Evolutionary conservation across 2,113 vertebrate species (phyloP), one percentile per base, ranked within the genome.

Genomic region (Podiceps cristatus): DNA sequence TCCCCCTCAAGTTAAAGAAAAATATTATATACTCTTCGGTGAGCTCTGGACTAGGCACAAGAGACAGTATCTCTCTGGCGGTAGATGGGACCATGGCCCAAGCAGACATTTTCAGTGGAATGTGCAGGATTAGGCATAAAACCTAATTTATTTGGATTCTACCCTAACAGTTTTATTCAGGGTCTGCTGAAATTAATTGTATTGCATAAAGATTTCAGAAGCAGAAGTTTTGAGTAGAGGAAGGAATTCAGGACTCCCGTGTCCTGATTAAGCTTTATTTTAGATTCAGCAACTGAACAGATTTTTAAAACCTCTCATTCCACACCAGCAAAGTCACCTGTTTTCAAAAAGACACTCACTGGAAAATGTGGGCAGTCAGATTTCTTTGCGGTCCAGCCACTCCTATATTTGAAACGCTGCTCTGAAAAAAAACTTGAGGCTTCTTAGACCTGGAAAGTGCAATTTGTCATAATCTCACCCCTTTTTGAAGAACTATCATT

Each of bases 251-350:
- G 76, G 45, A 29, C 76, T 87, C 40, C 35, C 14, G 0, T 52
- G n/a, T 29, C 73, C 58, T 37, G 49, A 25, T 87, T 53, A 33
- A 92, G 35, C 62, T 93, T 95, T 64, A 35, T 33, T 97, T 96
- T 60, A 87, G 52, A 28, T 72, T 68, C 89, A 89, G 52, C 40
- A 68, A 11, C 68, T 72, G 83, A 71, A 84, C 13, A 53, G 95
- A 87, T 95, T 85, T 89, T 78, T 63, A 55, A 91, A 42, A 9
- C 52, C 73, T 87, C 80, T 96, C 95, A 94, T 97, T 97, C 96
- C 97, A 95, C 86, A 92, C 69, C 83, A 73, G 94, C 80, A 96
- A 91, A 96, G 86, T 97, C 97, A 96, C 96, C 95, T 97, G 93
- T 94, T 96, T 97, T 63, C 91, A 86, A n/a, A 86, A 40, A 75